Evolutionary conservation across 2,888 invertebrate species (phyloP).

Genomic region (Ormyrus labotus): DNA sequence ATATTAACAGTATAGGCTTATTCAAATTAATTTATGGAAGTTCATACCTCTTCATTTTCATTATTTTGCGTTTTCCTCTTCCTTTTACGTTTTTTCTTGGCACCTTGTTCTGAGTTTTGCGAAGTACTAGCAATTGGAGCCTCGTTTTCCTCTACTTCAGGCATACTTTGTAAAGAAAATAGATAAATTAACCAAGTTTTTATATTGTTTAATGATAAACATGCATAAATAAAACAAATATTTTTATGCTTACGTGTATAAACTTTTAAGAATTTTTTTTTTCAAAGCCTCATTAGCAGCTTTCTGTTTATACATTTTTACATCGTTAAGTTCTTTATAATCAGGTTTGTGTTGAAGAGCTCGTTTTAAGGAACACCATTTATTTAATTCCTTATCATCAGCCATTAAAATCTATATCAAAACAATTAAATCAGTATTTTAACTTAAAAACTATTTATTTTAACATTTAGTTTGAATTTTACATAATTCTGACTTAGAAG

Average conservation of each 20-base stretch:
- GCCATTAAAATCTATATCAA: conserved; percentile 87
- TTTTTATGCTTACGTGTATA: conserved; percentile 78
- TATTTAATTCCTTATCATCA: conserved; percentile 94
- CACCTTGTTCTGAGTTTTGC: conserved; percentile 48
- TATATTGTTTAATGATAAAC: conserved; percentile 1
- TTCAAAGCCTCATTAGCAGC: conserved; percentile 85
- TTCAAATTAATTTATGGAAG: conserved; percentile 42
- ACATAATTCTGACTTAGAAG: not conserved
- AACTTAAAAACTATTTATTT: conserved; percentile 12
- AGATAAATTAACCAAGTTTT: conserved; percentile 16
- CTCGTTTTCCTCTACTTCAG: conserved; percentile 50
- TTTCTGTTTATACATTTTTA: conserved; percentile 85
- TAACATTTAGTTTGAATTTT: not conserved
- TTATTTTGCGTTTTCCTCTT: conserved; percentile 60
- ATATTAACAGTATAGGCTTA: too few relatives aligned
- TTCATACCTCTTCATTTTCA: conserved; percentile 53
- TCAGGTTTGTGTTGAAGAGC: conserved; percentile 87
- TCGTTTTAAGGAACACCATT: conserved; percentile 95
- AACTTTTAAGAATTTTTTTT: conserved; percentile 86
- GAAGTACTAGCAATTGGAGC: conserved; percentile 12
- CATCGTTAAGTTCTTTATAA: conserved; percentile 87
- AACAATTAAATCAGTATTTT: conserved; percentile 47
- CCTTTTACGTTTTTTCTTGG: conserved; percentile 63
- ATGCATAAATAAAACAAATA: not conserved
- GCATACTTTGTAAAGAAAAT: conserved; percentile 39